These are phyloP conservation scores for Psix sp. DNA, from an alignment of 1,140 invertebrate genomes.

Conservation along the genomic window DNA sequence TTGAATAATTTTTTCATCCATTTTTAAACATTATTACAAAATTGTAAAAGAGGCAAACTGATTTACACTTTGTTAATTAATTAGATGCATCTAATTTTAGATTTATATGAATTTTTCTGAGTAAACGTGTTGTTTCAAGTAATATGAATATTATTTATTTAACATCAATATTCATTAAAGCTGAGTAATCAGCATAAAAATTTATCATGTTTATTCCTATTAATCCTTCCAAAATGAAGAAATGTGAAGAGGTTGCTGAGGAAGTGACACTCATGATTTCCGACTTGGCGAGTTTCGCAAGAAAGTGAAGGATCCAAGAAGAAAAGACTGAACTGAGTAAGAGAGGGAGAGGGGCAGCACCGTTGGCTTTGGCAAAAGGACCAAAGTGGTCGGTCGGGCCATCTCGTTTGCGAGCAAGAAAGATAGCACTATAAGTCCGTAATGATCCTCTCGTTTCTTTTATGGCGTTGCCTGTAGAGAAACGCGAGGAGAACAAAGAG, in stretches of 20 bases:
- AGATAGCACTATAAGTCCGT: constrained; percentile 33
- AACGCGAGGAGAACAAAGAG: constrained; percentile 50
- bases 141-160: too few relatives aligned
- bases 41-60: too few relatives aligned
- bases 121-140: too few relatives aligned
- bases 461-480: constrained; percentile 33
- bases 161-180: too few relatives aligned
- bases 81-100: too few relatives aligned
- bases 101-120: too few relatives aligned
- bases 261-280: constrained; percentile 54
- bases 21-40: too few relatives aligned
- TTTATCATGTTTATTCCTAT: constrained; percentile 40
- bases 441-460: constrained; percentile 60
- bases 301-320: constrained; percentile 4
- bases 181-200: constrained; percentile 27
- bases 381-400: constrained; percentile 48
- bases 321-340: constrained; percentile 1
- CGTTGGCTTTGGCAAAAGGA: constrained; percentile 36
- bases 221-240: constrained; percentile 39
- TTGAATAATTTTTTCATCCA: too few relatives aligned
- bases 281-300: constrained; percentile 39
- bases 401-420: constrained; percentile 46
- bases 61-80: too few relatives aligned
- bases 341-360: constrained; percentile 1
- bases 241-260: constrained; percentile 45